phyloP scores from a whole-genome alignment of 2,113 vertebrate species.

The Poicephalus gulielmi region DNA sequence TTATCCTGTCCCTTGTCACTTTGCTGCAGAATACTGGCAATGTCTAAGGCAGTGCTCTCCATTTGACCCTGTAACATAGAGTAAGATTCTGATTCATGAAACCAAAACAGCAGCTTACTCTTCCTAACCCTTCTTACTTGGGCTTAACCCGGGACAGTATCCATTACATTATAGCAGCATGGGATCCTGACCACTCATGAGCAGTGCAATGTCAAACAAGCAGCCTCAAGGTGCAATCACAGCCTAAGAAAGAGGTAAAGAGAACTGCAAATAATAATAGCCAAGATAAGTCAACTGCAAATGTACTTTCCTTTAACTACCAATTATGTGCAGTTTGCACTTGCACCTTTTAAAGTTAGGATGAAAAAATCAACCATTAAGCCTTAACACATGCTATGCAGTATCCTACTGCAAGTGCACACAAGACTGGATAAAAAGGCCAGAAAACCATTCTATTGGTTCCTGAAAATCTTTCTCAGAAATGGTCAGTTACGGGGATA shows the following conservation, averaged over 20 bases:
- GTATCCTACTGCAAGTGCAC: neutral
- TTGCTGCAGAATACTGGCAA: neutral
- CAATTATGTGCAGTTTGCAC: neutral
- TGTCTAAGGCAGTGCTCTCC: neutral
- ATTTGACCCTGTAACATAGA: neutral
- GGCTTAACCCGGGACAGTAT: no score
- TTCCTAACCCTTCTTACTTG: neutral
- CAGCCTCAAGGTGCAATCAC: neutral
- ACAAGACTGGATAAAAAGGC: neutral
- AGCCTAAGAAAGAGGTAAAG: neutral
- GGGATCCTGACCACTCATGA: neutral
- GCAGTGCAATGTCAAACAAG: neutral
- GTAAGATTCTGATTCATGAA: neutral
- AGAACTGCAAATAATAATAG: neutral
- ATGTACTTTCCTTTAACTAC: neutral
- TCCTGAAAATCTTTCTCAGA: neutral
- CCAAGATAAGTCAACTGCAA: neutral
- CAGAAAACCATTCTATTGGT: neutral
- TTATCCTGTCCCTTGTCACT: neutral
- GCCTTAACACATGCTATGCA: neutral
- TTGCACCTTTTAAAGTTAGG: neutral
- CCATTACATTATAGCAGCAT: neutral
- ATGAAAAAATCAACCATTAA: neutral
- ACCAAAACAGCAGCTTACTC: neutral
- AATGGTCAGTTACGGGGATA: neutral